Evolutionary conservation across 2,113 vertebrate genomes (phyloP).

Genomic region (Platichthys stellatus): DNA sequence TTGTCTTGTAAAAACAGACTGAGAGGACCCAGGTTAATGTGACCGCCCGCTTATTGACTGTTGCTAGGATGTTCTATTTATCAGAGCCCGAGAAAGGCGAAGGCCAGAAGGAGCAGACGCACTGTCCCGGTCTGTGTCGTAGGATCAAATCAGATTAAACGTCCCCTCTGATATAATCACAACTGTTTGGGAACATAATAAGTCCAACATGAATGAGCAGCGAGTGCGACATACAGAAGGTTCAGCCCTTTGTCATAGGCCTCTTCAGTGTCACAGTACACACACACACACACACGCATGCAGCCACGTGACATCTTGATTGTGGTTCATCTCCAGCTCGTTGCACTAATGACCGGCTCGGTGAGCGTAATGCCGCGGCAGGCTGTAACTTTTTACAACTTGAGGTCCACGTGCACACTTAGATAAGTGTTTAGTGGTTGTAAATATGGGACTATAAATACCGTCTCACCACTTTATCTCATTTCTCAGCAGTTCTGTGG

Average conservation of each 20-base stretch:
- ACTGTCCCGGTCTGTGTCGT: slow-evolving; percentile 37
- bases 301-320: slow-evolving; percentile 46
- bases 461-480: slow-evolving; percentile 68
- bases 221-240: slow-evolving; percentile 8
- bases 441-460: slow-evolving; percentile 73
- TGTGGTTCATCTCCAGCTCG: slow-evolving; percentile 52
- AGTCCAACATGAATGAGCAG: not conserved
- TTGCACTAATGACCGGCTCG: slow-evolving; percentile 67
- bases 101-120: slow-evolving; percentile 48
- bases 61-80: slow-evolving; percentile 41
- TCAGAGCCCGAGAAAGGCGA: slow-evolving; percentile 27
- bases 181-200: slow-evolving; percentile 27
- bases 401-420: slow-evolving; percentile 64
- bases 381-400: slow-evolving; percentile 70
- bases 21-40: slow-evolving; percentile 15
- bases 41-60: slow-evolving; percentile 4
- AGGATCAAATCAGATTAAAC: slow-evolving; percentile 70
- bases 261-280: not conserved
- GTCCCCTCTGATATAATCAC: slow-evolving; percentile 55
- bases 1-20: slow-evolving; percentile 33
- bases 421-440: slow-evolving; percentile 71
- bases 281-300: slow-evolving; percentile 22
- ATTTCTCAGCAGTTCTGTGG: slow-evolving; percentile 74
- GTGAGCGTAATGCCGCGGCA: slow-evolving; percentile 48
- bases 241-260: not conserved